These are phyloP conservation scores for Haliaeetus leucogaster DNA, from an alignment of 2,113 vertebrate species.

Conservation along the genomic window DNA sequence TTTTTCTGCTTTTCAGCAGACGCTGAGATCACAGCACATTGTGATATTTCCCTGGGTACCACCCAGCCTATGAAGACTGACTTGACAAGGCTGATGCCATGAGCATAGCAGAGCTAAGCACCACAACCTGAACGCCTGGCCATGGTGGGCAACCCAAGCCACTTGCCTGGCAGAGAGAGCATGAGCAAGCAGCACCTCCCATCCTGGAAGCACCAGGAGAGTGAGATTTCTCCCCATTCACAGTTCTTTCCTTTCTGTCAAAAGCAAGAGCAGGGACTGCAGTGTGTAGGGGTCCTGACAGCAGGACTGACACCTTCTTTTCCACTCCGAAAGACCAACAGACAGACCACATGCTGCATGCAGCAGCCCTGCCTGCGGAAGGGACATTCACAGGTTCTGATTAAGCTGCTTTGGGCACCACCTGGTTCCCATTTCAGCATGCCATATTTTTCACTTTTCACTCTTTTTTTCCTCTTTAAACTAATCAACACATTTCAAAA, in stretches of 20 bases:
- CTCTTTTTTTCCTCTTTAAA: background rate
- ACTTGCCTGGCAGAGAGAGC: accelerated
- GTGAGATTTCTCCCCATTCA: background rate
- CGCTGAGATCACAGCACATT: background rate
- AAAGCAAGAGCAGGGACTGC: background rate
- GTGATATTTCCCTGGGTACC: background rate
- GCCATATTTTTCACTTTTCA: background rate
- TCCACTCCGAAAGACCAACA: background rate
- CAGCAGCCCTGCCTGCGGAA: background rate
- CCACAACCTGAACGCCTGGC: background rate
- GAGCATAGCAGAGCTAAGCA: background rate
- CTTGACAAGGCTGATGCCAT: accelerated
- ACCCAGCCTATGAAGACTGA: background rate
- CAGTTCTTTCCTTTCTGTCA: background rate
- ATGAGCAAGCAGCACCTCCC: background rate
- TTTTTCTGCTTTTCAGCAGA: background rate
- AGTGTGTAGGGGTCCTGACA: background rate
- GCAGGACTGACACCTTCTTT: background rate
- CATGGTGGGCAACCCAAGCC: accelerated
- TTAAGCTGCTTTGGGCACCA: background rate
- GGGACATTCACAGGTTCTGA: background rate
- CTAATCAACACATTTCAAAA: background rate
- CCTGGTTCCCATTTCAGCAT: background rate
- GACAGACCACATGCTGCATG: accelerated
- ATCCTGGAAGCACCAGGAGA: background rate